phyloP scores from a whole-genome alignment of 2,113 vertebrate genomes.

The Toxotes jaculatrix region DNA sequence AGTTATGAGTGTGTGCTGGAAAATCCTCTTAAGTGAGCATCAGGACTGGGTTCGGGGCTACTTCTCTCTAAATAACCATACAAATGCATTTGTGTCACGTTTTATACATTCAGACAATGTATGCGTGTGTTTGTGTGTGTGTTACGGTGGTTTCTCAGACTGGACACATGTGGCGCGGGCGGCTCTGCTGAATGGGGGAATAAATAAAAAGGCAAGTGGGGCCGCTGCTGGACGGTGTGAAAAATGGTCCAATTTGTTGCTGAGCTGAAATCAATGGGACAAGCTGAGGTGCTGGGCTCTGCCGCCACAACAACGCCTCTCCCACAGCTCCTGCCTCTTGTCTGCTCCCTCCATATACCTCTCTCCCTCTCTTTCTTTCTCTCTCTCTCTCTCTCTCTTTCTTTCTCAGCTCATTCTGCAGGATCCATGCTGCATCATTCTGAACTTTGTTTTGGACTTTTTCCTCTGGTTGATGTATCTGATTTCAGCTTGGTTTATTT shows the following conservation, averaged over 20 bases:
- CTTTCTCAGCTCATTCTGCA: constrained; percentile 17
- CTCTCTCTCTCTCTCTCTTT: constrained; percentile 6
- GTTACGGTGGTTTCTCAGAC: constrained; percentile 1
- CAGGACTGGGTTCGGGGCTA: not conserved
- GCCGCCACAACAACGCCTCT: constrained; percentile 29
- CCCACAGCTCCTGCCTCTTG: constrained; percentile 40
- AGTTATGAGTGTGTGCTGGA: not conserved
- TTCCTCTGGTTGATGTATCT: constrained; percentile 30
- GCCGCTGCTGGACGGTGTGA: constrained; percentile 54
- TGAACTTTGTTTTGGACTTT: not conserved
- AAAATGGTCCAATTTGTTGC: constrained; percentile 76
- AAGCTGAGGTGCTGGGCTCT: constrained; percentile 47
- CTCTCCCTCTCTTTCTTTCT: not conserved
- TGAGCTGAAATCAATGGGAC: constrained; percentile 78
- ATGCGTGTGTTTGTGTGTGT: constrained; percentile 1
- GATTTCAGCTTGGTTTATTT: constrained; percentile 1
- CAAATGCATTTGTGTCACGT: constrained; percentile 22
- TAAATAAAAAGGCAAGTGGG: constrained; percentile 70
- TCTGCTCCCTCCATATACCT: not conserved
- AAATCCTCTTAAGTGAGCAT: not conserved
- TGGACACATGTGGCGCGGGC: constrained; percentile 38
- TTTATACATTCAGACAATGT: constrained; percentile 10
- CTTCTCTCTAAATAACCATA: not conserved
- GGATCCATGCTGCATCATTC: constrained; percentile 1
- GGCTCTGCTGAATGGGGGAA: constrained; percentile 52